Evolutionary conservation across 2,113 vertebrate species (phyloP).

Genomic region (Hemiscyllium ocellatum): DNA sequence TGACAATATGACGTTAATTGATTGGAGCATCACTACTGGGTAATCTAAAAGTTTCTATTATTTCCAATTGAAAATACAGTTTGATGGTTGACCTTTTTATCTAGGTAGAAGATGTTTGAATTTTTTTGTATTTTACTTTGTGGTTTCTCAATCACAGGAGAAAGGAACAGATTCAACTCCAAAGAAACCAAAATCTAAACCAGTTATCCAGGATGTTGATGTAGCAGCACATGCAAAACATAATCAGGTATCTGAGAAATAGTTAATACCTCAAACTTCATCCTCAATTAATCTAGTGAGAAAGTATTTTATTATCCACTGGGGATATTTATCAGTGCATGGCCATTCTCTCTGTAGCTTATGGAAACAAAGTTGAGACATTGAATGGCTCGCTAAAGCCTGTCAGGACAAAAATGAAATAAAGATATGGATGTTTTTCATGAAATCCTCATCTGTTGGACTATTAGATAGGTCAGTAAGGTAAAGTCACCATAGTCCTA

Average conservation of each 20-base stretch:
- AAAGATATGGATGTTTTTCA: no score
- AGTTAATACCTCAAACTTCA: conserved; percentile 42
- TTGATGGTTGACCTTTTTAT: neutral
- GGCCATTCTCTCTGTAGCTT: no score
- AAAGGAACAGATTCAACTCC: conserved; percentile 48
- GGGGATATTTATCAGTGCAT: no score
- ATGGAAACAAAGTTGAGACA: no score
- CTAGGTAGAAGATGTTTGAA: neutral
- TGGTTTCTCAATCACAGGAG: conserved; percentile 52
- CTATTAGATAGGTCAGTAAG: no score
- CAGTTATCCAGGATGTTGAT: conserved; percentile 46
- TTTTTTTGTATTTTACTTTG: neutral
- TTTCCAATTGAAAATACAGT: neutral
- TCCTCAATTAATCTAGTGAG: conserved; percentile 41
- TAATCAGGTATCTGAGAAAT: conserved; percentile 53
- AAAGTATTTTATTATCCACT: neutral
- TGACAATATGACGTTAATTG: neutral
- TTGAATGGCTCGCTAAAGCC: no score
- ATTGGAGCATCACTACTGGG: neutral
- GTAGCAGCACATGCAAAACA: conserved; percentile 50
- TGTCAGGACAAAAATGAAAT: no score
- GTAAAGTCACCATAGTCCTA: no score
- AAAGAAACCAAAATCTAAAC: conserved; percentile 53
- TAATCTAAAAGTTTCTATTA: neutral
- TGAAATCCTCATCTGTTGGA: no score